phyloP scores from a whole-genome alignment of 2,888 invertebrate species.

The Diploptera punctata region DNA sequence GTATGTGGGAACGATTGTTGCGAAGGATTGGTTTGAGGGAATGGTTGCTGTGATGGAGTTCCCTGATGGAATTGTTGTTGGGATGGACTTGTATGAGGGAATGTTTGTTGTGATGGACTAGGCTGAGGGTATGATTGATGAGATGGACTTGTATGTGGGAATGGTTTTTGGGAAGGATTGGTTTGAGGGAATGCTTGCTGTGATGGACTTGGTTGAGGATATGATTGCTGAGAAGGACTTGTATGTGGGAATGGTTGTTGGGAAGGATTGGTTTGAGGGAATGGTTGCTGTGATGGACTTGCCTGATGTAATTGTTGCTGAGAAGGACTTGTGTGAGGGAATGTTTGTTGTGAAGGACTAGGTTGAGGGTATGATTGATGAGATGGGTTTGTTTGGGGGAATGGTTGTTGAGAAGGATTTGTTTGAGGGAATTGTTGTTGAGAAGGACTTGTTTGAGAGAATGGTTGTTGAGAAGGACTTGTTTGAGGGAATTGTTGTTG shows the following conservation, averaged over 20 bases:
- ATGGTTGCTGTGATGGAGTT: not conserved
- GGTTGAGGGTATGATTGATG: not conserved
- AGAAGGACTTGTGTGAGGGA: conserved; percentile 36
- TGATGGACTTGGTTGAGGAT: conserved; percentile 24
- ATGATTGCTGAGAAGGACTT: not conserved
- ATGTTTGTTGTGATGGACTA: conserved; percentile 2
- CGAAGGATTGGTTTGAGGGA: too few species aligned
- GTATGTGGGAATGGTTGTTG: conserved; percentile 16
- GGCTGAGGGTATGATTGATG: conserved; percentile 9
- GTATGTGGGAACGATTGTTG: not conserved
- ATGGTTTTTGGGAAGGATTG: conserved; percentile 15
- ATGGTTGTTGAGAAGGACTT: not conserved
- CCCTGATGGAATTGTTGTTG: not conserved
- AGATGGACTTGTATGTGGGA: conserved; percentile 4
- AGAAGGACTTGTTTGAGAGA: conserved; percentile 39
- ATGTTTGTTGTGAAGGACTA: not conserved
- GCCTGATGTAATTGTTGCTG: conserved; percentile 36
- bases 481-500: not conserved
- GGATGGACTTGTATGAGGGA: not conserved
- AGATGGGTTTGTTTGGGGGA: not conserved
- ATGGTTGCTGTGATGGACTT: conserved; percentile 9
- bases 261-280: conserved; percentile 25
- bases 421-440: conserved; percentile 51
- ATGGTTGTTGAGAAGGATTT: conserved; percentile 48
- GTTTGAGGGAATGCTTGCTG: conserved; percentile 6